Base-by-base conservation (phyloP, 2,797 vertebrate genomes). In the Typhlichthys eigenmanni region DNA sequence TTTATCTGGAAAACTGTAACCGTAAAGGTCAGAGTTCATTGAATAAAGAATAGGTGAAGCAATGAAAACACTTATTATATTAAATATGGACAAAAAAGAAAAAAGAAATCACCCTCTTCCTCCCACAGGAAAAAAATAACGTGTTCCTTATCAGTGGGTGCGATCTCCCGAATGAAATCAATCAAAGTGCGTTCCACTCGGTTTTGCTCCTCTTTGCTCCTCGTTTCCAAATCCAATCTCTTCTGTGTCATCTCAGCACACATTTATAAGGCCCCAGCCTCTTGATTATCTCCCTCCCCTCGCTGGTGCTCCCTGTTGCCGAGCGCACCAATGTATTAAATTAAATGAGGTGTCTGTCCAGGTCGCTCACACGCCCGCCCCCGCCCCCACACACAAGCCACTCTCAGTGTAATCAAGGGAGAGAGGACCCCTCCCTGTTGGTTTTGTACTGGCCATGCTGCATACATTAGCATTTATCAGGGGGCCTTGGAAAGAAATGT, bases 341-440 rank as follows among this genome's bases (percentile, higher is more conserved):
- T 94, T 94, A 96, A 96, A 96, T 93, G 94, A 95, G 93, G 93
- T 94, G 94, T 94, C 95, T 95, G 90, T 87, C 91, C 93, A 93
- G 93, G 92, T 92, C 93, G 90, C 88, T 92, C 93, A 93, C 91
- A 84, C 86, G 85, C 86, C 91, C 83, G 79, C 72, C 61, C 75
- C 71, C 73, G 62, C 66, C 86, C 83, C 83, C 87, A 83, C 75
- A 87, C 90, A 46, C 8, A 80, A 77, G 79, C 76, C 80, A 79
- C 81, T 88, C 87, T 87, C 89, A 82, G 86, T 93, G 86, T 93
- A 93, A 93, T 92, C 90, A 92, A 89, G 85, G 82, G 80, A 88
- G 78, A 86, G 86, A 81, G 87, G 87, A 84, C 86, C 83, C 80
- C 87, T 80, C 88, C 87, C 83, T 81, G 82, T 68, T 80, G 82